A percentile compares a stretch with the other conserved stretches of the same genome.
Evolutionary conservation across 2,113 vertebrate genomes (phyloP).

Genomic region (Xiphorhynchus elegans): DNA sequence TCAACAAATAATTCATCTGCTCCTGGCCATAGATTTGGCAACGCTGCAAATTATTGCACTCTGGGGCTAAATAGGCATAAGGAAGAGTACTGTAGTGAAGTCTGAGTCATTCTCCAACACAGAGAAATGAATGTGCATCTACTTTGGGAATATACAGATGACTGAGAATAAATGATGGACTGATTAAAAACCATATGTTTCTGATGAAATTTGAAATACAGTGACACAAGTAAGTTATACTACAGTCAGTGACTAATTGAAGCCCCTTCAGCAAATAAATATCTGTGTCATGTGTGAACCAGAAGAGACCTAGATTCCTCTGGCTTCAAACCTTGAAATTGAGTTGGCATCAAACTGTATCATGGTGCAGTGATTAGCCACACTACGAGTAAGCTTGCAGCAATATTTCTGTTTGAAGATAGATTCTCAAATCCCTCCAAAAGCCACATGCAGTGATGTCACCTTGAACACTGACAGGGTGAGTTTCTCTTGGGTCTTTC

Average conservation of each 20-base stretch:
- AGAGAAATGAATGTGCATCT: slow-evolving; percentile 24
- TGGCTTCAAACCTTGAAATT: slow-evolving; percentile 40
- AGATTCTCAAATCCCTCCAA: slow-evolving; percentile 1
- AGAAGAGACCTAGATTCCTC: slow-evolving; percentile 48
- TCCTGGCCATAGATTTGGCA: slow-evolving; percentile 45
- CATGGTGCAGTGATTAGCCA: slow-evolving; percentile 22
- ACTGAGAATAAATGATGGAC: slow-evolving; percentile 50
- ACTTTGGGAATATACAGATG: slow-evolving; percentile 43
- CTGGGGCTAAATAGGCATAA: background rate
- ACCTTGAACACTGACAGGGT: slow-evolving; percentile 17
- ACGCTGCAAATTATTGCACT: slow-evolving; percentile 3
- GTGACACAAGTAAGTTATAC: slow-evolving; percentile 32
- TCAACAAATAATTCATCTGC: slow-evolving; percentile 29
- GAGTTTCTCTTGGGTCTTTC: slow-evolving; percentile 10
- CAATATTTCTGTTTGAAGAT: slow-evolving; percentile 38
- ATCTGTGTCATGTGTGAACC: slow-evolving; percentile 44
- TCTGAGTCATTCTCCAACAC: slow-evolving; percentile 25
- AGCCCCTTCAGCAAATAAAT: slow-evolving; percentile 34
- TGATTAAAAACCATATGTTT: slow-evolving; percentile 54
- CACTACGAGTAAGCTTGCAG: background rate
- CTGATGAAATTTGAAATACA: slow-evolving; percentile 26
- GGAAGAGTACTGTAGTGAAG: slow-evolving; percentile 5
- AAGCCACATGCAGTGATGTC: slow-evolving; percentile 38
- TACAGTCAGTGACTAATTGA: background rate
- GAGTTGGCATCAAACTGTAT: slow-evolving; percentile 34